Percentiles rank a stretch among this genome's conserved stretches.
Conservation (phyloP, 2,888 invertebrate genomes). For the Alentia gelatinosa region DNA sequence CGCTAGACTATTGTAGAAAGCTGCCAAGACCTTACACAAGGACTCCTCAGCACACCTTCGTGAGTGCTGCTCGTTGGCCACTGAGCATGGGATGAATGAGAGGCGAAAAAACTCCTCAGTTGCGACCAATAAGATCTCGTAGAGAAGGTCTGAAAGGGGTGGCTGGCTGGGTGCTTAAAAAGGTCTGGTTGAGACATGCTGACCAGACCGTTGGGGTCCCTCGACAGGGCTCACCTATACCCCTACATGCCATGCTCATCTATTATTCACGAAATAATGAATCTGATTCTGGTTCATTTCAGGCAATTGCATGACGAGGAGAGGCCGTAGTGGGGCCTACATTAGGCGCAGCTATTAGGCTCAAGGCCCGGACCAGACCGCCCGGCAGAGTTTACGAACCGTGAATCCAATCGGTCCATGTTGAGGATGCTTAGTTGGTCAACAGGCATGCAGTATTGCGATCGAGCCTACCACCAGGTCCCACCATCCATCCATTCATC, state of each 20-base stretch:
- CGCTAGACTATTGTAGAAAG: neutral
- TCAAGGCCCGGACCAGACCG: neutral
- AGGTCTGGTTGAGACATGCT: neutral
- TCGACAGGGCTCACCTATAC: neutral
- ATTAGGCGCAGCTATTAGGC: neutral
- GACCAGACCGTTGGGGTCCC: neutral
- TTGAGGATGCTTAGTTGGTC: neutral
- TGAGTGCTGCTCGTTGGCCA: neutral
- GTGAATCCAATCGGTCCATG: neutral
- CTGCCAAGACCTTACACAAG: neutral
- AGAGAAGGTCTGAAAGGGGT: neutral
- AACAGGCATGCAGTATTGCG: neutral
- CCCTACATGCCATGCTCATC: conserved; percentile 1
- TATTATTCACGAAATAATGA: conserved; percentile 36
- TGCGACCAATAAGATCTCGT: no score
- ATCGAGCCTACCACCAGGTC: neutral
- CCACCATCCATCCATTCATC: neutral
- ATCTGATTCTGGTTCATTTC: conserved; percentile 45
- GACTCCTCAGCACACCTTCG: neutral
- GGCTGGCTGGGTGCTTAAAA: neutral
- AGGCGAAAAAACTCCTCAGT: no score
- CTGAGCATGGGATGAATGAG: neutral
- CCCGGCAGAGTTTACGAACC: neutral
- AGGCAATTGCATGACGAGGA: conserved; percentile 46
- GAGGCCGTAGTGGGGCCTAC: neutral